Evolutionary conservation across 2,797 vertebrate species (phyloP), one percentile per base, ranked within the genome.

Genomic region (Dendrocincla tyrannina): DNA sequence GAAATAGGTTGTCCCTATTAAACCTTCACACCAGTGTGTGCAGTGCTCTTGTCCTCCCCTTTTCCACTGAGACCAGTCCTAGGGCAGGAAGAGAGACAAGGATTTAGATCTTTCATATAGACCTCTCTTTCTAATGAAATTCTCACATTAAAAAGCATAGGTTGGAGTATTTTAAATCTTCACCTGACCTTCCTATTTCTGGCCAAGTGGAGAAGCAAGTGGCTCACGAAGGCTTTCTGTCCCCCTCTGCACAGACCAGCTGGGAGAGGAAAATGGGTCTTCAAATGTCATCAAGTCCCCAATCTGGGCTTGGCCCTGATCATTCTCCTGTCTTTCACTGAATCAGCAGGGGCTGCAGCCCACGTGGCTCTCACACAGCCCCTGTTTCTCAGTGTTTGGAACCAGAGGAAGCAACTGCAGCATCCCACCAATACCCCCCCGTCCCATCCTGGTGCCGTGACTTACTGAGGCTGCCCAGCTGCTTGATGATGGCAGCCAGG

Each of bases 391-490:
- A 24, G 11, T 3, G 25, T 15, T 1, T 35, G 49, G 13, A 20
- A 22, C 17, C 0, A 2, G 23, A 52, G 20, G 17, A 35, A 91
- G 35, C 0, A 2, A 39, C 15, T 4, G 1, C 0, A 9, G 6
- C 5, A 1, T 7, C 44, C 33, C 37, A 14, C 12, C 32, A n/a
- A 5, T 12, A 10, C 4, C 53, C 53, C 68, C 3, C 14, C 3
- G 0, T 3, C 44, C 68, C 4, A 2, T 17, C 14, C 10, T 6
- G 44, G 44, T 4, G 30, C 42, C 1, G 0, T 11, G 44, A 95
- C 98, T 98, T 98, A 99, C 99, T 99, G 95, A 99, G 98, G 91
- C 99, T 98, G 85, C 99, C 99, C 95, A 99, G 98, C 97, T 99
- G 99, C 69, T 99, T 99, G 97, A 99, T 99, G 98, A 99, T 99